A percentile compares a stretch with the other conserved stretches of the same genome.
phyloP scores from a whole-genome alignment of 2,113 vertebrate genomes.

The Antechinus stuartii region DNA sequence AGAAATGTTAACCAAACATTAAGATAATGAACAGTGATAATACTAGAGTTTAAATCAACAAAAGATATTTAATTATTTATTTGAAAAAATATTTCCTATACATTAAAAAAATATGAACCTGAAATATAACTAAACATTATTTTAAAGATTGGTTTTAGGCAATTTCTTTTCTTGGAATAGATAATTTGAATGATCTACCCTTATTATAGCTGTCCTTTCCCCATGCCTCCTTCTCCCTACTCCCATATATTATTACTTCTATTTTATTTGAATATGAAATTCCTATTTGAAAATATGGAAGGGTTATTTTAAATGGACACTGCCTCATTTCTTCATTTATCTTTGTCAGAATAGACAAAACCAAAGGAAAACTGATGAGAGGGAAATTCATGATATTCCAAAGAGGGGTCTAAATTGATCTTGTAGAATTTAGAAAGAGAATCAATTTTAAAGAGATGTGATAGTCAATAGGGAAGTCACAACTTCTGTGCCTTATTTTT shows the following conservation, averaged over 20 bases:
- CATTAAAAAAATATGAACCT: neutral
- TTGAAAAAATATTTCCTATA: constrained; percentile 18
- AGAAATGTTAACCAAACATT: neutral
- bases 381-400: neutral
- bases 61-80: constrained; percentile 10
- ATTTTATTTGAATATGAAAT: neutral
- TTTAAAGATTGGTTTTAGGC: constrained; percentile 28
- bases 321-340: neutral
- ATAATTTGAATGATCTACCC: constrained; percentile 3
- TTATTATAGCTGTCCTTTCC: neutral
- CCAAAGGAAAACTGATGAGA: neutral
- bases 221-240: neutral
- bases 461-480: neutral
- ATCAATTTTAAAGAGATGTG: neutral
- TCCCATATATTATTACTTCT: neutral
- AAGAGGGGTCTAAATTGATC: neutral
- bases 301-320: neutral
- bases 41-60: neutral
- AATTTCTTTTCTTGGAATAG: neutral
- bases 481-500: neutral
- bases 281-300: neutral
- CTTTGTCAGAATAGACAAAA: neutral
- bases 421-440: neutral
- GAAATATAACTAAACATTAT: constrained; percentile 34
- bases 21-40: constrained; percentile 3